Conservation (phyloP, 2,113 vertebrate species). For the Plecturocebus donacophilus region DNA sequence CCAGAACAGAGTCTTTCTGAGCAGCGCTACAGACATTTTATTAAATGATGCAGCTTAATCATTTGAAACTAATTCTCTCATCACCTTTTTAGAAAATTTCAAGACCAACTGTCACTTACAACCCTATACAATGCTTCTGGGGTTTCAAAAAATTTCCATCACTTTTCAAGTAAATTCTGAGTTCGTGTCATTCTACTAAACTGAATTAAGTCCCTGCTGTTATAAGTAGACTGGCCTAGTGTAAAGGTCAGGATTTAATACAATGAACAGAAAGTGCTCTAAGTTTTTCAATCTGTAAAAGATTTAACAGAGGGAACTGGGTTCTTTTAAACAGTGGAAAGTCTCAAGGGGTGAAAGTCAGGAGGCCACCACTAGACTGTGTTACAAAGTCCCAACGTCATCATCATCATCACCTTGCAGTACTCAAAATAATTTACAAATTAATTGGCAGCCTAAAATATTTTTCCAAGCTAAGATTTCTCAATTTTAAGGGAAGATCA, state of each 20-base stretch:
- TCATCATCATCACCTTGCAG: not conserved
- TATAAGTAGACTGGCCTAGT: not conserved
- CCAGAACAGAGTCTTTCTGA: not conserved
- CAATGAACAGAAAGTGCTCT: not conserved
- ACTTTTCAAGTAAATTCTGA: not conserved
- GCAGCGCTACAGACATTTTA: not conserved
- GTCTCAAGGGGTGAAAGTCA: not conserved
- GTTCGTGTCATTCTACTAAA: not conserved
- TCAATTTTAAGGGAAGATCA: not conserved
- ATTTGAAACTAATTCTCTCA: not conserved
- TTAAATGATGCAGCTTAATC: not conserved
- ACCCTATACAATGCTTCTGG: not conserved
- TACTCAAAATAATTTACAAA: constrained; percentile 31
- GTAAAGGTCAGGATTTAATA: not conserved
- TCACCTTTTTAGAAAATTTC: not conserved
- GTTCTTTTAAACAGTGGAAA: constrained; percentile 3
- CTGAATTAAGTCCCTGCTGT: not conserved
- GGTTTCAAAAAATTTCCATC: not conserved
- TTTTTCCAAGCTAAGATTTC: not conserved
- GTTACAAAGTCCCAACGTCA: not conserved
- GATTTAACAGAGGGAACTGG: not conserved
- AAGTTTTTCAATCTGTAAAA: not conserved
- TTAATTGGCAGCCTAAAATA: not conserved
- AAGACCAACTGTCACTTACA: not conserved
- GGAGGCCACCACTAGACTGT: not conserved